These are phyloP conservation scores for Cantharis nigra DNA, from an alignment of 2,888 invertebrate species.

Conservation along the genomic window DNA sequence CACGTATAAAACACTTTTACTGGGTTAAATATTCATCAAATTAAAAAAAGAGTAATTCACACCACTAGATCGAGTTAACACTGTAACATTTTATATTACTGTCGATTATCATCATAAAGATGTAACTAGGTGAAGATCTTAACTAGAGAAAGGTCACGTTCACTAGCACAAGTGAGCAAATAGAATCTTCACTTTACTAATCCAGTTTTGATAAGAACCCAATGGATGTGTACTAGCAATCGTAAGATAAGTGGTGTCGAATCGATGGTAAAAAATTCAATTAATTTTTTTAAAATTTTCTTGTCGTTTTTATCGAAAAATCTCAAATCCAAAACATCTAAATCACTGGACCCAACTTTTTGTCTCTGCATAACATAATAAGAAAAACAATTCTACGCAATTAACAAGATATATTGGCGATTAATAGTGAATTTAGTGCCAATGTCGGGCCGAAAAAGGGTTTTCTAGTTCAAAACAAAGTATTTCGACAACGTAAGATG, in stretches of 20 bases:
- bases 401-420: conserved; percentile 31
- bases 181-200: conserved; percentile 23
- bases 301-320: not conserved
- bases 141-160: conserved; percentile 22
- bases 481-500: not conserved
- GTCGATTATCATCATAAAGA: not conserved
- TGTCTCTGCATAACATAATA: conserved; percentile 7
- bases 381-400: conserved; percentile 27
- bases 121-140: conserved; percentile 21
- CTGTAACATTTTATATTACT: not conserved
- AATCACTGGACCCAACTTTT: conserved; percentile 15
- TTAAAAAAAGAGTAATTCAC: not conserved
- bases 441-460: not conserved
- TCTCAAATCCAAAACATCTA: conserved; percentile 13
- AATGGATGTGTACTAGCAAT: not conserved
- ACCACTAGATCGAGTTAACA: not conserved
- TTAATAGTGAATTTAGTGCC: conserved; percentile 25
- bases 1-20: conserved; percentile 50
- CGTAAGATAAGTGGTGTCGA: not conserved
- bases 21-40: conserved; percentile 1
- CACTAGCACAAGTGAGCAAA: conserved; percentile 17
- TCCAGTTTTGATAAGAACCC: conserved; percentile 13
- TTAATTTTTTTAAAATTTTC: not conserved
- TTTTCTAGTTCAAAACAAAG: not conserved
- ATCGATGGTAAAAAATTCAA: not conserved